phyloP scores from a whole-genome alignment of 2,888 invertebrate species.

The Yponomeuta malinellus region DNA sequence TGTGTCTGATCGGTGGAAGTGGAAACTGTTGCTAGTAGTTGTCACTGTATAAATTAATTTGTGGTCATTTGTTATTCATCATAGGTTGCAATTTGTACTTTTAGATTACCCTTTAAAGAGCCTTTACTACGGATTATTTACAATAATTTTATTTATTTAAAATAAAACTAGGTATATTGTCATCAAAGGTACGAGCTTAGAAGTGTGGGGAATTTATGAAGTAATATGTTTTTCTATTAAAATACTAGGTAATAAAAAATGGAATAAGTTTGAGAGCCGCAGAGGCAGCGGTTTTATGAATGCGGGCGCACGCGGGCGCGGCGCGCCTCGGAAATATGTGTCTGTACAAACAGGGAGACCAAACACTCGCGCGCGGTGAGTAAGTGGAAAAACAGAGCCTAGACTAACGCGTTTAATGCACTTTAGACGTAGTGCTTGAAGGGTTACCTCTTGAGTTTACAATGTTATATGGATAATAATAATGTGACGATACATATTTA shows the following conservation, averaged over 20 bases:
- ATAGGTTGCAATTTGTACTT: background rate
- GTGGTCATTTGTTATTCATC: background rate
- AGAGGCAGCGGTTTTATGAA: slow-evolving; percentile 43
- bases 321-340: slow-evolving; percentile 60
- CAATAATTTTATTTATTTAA: no score
- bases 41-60: background rate
- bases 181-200: background rate
- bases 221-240: background rate
- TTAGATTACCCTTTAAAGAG: background rate
- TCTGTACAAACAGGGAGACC: slow-evolving; percentile 55
- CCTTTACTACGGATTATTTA: background rate
- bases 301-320: slow-evolving; percentile 57
- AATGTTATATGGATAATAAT: background rate
- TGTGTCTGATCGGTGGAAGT: background rate
- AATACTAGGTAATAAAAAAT: background rate
- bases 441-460: background rate
- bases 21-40: background rate
- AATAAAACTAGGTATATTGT: no score
- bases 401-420: slow-evolving; percentile 29
- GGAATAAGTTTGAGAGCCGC: slow-evolving; percentile 4
- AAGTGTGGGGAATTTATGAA: no score
- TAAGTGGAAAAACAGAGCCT: slow-evolving; percentile 35
- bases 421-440: slow-evolving; percentile 34
- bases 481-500: no score
- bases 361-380: slow-evolving; percentile 53